phyloP scores from a whole-genome alignment of 1,140 invertebrate genomes.

The Dolichoris vasculosae region DNA sequence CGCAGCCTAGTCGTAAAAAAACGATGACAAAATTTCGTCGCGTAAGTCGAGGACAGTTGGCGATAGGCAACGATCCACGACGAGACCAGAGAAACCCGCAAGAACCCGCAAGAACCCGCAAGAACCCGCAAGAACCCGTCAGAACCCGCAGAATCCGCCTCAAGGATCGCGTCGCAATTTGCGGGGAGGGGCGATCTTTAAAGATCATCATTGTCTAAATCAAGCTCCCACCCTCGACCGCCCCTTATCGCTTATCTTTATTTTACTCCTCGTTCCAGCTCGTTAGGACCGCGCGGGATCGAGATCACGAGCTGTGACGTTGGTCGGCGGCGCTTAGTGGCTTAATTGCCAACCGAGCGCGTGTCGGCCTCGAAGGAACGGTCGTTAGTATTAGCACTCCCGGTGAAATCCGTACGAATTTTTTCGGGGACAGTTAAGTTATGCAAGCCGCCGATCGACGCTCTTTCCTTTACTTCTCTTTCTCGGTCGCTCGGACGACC shows the following conservation, averaged over 20 bases:
- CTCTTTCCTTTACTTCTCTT: not conserved
- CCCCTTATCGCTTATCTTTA: no score
- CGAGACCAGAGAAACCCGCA: no score
- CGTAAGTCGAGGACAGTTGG: no score
- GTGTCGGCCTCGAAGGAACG: not conserved
- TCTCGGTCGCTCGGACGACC: not conserved
- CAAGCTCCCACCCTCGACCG: not conserved
- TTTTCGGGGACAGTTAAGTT: not conserved
- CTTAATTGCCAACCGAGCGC: not conserved
- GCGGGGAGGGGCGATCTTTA: not conserved
- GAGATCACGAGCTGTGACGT: not conserved
- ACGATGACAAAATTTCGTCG: no score
- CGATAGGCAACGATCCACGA: no score
- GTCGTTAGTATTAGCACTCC: not conserved
- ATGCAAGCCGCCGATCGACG: not conserved
- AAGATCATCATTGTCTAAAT: not conserved
- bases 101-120: no score
- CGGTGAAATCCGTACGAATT: not conserved
- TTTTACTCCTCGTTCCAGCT: constrained; percentile 4
- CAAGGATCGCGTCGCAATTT: not conserved
- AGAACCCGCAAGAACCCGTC: not conserved
- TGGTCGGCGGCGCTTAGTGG: not conserved
- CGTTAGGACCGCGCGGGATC: constrained; percentile 11
- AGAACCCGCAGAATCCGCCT: not conserved
- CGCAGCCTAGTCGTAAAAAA: not conserved